These are phyloP conservation scores for Agrochola macilenta DNA, from an alignment of 2,888 invertebrate species.

Conservation along the genomic window DNA sequence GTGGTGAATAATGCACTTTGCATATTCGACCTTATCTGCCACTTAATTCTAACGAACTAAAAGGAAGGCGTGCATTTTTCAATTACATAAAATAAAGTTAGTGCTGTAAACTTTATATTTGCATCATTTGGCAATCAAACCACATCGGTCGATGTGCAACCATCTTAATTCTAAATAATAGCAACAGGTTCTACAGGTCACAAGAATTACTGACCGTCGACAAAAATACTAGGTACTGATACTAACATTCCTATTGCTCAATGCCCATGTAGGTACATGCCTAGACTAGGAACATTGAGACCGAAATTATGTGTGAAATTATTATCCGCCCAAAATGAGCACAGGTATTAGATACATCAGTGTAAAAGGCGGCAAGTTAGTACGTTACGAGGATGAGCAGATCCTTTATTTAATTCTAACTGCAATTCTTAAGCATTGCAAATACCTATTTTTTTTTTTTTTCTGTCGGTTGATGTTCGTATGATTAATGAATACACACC, in stretches of 20 bases:
- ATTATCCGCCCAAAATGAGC: neutral
- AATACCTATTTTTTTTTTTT: neutral
- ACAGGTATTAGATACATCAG: neutral
- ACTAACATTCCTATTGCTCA: neutral
- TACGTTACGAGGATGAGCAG: neutral
- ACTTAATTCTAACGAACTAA: slow-evolving; percentile 7
- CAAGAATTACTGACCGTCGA: neutral
- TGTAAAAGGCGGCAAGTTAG: neutral
- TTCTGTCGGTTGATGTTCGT: neutral
- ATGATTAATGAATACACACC: no score
- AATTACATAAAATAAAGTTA: neutral
- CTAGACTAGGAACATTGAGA: no score
- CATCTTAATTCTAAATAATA: slow-evolving; percentile 18
- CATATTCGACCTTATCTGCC: slow-evolving; percentile 9
- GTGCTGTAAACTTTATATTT: neutral
- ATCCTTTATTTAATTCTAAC: no score
- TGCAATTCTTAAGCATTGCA: neutral
- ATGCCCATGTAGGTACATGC: neutral
- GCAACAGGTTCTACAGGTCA: slow-evolving; percentile 1
- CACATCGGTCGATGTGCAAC: neutral
- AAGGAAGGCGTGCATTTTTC: neutral
- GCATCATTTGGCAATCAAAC: slow-evolving; percentile 9
- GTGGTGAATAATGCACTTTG: neutral
- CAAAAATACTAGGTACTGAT: neutral
- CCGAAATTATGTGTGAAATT: neutral